Base-by-base conservation (phyloP, 2,113 vertebrate genomes). In the Pelobates fuscus region DNA sequence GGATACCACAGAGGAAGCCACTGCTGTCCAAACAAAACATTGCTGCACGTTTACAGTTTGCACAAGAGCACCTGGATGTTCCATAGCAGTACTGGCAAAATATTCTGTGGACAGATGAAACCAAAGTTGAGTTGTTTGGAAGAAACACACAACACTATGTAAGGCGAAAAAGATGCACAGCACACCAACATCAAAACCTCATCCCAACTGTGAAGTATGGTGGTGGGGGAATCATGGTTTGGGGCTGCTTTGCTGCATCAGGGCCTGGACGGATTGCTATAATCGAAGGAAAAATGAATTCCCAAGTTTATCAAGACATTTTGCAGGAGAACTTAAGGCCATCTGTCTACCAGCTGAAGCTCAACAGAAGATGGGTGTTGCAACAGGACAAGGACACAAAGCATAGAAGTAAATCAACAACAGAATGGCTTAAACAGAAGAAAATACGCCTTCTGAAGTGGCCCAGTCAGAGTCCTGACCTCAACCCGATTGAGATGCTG, bases 151-250 rank as follows among this genome's bases (percentile, higher is more conserved):
- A 17, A n/a, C 26, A n/a, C 8, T n/a, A 32, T 8, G 17, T 62
- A 8, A 30, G 59, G 25, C 2, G 59, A 30, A 30, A 62, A 62
- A 60, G 17, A 14, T 23, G 57, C 57, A 2, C 57, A 25, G 7
- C 57, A 60, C 24, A 2, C 44, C 23, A 2, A 60, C 59, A 62
- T 29, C 12, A 62, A 32, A 62, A 62, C 27, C 14, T 62, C 59
- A 62, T 62, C 59, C 27, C 59, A 30, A 62, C 27, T 18, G 59
- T 29, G 17, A 62, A 62, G 18, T n/a, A 62, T n/a, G 27, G 59
- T 2, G 59, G 17, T n/a, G 59, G 59, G 59, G 17, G 59, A 15
- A 32, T 62, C 26, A 62, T 62, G 59, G 27, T 62, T 62, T 62
- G 5, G 59, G 59, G 59, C 59, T 26, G 58, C 58, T 60, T 27